These are phyloP conservation scores for Austrofundulus limnaeus DNA, from an alignment of 2,113 vertebrate species.

Conservation along the genomic window DNA sequence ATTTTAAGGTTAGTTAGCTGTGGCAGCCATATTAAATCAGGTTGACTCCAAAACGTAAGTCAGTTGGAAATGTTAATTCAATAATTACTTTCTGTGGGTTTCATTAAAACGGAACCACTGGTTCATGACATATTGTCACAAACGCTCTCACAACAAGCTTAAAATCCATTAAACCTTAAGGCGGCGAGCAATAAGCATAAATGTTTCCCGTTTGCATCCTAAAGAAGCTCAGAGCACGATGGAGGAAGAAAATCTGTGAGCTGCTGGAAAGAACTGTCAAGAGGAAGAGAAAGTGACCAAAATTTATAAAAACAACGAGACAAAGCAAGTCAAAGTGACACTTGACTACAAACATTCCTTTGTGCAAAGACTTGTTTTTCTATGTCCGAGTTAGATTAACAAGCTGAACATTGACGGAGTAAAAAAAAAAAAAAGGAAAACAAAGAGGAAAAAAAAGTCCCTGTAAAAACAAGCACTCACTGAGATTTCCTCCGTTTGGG, in stretches of 20 bases:
- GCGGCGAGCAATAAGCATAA: too few species aligned
- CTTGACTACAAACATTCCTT: constrained; percentile 10
- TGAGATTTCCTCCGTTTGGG: constrained; percentile 58
- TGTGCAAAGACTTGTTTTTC: constrained; percentile 1
- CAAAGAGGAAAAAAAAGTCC: constrained; percentile 2
- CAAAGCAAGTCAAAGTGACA: constrained; percentile 6
- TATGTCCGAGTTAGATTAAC: constrained; percentile 28
- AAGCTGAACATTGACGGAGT: constrained; percentile 3
- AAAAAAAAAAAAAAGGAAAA: constrained; percentile 20
- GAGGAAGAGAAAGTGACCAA: constrained; percentile 16
- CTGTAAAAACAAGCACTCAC: constrained; percentile 18
- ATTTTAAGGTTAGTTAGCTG: too few species aligned
- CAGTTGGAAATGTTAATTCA: too few species aligned
- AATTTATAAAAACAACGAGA: constrained; percentile 1
- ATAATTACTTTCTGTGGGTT: too few species aligned
- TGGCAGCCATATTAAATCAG: too few species aligned
- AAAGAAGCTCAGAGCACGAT: not conserved
- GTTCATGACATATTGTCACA: too few species aligned
- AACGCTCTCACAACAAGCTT: too few species aligned
- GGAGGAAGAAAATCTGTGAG: not conserved
- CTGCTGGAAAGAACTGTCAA: not conserved
- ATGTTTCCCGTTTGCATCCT: too few species aligned
- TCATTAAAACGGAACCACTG: too few species aligned
- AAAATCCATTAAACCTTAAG: too few species aligned
- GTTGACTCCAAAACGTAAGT: too few species aligned